phyloP scores from a whole-genome alignment of 2,797 vertebrate genomes.

The Parotocinclus haroldoi region DNA sequence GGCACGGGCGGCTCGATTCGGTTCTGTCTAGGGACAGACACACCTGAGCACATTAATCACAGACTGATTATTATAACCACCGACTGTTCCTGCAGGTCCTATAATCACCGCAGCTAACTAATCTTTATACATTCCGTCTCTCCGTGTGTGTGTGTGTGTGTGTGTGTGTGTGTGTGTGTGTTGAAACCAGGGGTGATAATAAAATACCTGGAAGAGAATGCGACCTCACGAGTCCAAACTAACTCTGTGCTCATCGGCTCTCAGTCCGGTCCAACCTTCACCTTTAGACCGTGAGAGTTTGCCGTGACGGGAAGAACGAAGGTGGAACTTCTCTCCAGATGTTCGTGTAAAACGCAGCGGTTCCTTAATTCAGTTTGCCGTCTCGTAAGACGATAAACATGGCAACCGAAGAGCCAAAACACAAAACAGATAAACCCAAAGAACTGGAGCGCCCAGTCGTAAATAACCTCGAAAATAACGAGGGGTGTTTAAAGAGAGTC shows the following conservation, averaged over 20 bases:
- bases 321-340: not conserved
- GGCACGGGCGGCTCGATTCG: too few relatives aligned
- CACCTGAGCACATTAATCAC: not conserved
- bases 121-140: too few relatives aligned
- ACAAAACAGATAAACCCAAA: conserved; percentile 7
- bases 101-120: too few relatives aligned
- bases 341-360: not conserved
- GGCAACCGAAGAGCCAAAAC: conserved; percentile 19
- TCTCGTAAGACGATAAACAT: conserved; percentile 14
- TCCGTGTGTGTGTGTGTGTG: too few relatives aligned
- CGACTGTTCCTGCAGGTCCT: conserved; percentile 18
- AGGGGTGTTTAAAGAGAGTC: not conserved
- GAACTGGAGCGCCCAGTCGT: conserved; percentile 15
- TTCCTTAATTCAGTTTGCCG: conserved; percentile 18
- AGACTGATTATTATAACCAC: conserved; percentile 6
- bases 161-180: too few relatives aligned
- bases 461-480: not conserved
- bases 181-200: not conserved
- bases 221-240: conserved; percentile 8
- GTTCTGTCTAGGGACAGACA: not conserved
- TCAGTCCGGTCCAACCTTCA: not conserved
- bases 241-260: conserved; percentile 9
- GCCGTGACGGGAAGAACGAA: not conserved
- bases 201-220: not conserved
- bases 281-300: conserved; percentile 4